phyloP scores from a whole-genome alignment of 2,797 vertebrate genomes.

The Melanotaenia trifasciata region DNA sequence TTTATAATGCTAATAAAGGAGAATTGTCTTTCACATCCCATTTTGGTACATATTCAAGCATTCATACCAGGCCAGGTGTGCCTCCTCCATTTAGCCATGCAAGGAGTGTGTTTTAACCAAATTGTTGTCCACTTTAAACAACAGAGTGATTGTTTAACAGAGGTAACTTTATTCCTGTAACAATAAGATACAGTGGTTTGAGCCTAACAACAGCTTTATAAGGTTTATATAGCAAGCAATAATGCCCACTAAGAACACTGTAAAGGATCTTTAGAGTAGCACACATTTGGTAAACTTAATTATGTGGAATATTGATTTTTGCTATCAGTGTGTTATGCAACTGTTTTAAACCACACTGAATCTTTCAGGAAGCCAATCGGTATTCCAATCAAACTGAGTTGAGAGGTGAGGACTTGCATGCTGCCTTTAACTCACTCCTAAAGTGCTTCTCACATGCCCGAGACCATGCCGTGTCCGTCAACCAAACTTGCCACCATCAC shows the following conservation, averaged over 20 bases:
- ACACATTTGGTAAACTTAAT: conserved; percentile 52
- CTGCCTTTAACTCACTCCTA: conserved; percentile 73
- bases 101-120: conserved; percentile 66
- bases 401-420: conserved; percentile 72
- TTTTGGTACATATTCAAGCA: conserved; percentile 77
- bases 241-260: conserved; percentile 67
- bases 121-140: conserved; percentile 59
- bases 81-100: conserved; percentile 81
- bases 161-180: conserved; percentile 64
- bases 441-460: conserved; percentile 78
- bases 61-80: conserved; percentile 81
- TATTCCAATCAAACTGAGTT: conserved; percentile 44
- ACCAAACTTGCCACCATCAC: conserved; percentile 49
- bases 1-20: conserved; percentile 75
- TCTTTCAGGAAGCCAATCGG: conserved; percentile 56
- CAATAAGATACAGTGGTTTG: conserved; percentile 62
- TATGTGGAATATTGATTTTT: conserved; percentile 52
- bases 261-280: conserved; percentile 58
- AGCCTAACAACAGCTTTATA: conserved; percentile 55
- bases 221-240: conserved; percentile 53
- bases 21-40: conserved; percentile 74
- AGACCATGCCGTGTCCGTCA: conserved; percentile 65
- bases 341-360: conserved; percentile 52
- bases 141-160: conserved; percentile 59
- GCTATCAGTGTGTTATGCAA: conserved; percentile 59